A percentile compares a stretch with the other conserved stretches of the same genome.
phyloP scores from a whole-genome alignment of 2,888 invertebrate genomes.

The Encarsia formosa region DNA sequence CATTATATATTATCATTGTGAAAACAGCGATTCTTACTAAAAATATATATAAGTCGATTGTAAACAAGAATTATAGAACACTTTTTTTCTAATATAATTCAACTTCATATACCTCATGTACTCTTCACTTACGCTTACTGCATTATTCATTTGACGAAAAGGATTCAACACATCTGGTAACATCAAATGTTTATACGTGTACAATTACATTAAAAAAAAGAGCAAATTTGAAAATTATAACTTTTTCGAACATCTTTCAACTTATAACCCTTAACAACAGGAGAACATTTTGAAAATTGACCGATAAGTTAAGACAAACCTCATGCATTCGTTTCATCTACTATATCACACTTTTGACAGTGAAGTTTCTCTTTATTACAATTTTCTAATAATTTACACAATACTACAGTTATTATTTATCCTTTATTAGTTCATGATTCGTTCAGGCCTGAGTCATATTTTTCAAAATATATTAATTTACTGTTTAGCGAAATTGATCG shows the following conservation, averaged over 20 bases:
- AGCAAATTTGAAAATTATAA: no score
- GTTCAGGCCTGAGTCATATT: slow-evolving; percentile 16
- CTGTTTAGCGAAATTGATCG: not conserved
- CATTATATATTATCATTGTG: no score
- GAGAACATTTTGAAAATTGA: no score
- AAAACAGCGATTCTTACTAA: slow-evolving; percentile 16
- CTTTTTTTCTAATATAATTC: slow-evolving; percentile 9
- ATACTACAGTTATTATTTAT: slow-evolving; percentile 3
- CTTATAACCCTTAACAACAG: no score
- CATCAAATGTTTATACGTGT: no score
- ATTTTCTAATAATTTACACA: not conserved
- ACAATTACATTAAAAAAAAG: no score
- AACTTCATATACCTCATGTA: no score
- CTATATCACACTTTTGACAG: slow-evolving; percentile 19
- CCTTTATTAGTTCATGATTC: slow-evolving; percentile 4
- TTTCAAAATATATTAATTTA: not conserved
- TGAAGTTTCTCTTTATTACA: slow-evolving; percentile 7
- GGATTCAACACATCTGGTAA: no score
- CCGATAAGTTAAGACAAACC: no score
- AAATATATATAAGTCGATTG: slow-evolving; percentile 12
- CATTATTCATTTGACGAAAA: no score
- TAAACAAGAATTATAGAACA: slow-evolving; percentile 18
- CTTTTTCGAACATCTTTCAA: no score
- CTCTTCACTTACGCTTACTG: no score
- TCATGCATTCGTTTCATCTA: slow-evolving; percentile 1